Base-by-base conservation (phyloP, 53 echinoderm and acorn worm genomes). In the Echinarachnius parma region DNA sequence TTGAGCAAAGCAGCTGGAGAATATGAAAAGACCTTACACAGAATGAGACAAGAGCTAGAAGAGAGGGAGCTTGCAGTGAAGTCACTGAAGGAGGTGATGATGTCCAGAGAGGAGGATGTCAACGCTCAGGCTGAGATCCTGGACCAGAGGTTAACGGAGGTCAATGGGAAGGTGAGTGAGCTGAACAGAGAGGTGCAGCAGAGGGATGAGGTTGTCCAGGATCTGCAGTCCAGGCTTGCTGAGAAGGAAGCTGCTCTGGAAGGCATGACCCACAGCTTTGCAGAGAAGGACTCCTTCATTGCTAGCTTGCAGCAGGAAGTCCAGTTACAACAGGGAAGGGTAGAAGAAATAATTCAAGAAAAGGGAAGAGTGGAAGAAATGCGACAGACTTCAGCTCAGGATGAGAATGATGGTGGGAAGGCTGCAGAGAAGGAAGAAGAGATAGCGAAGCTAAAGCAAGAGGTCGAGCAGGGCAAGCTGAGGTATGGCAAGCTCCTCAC, bases 401-500 rank as follows among this genome's bases (percentile, higher is more conserved):
- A 82, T 30, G 69, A 75, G 26, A 52, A 61, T 46, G 79, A 53
- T 36, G 60, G 69, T 19, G 11, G 31, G 39, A 27, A 39, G 16
- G 36, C 64, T 26, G 21, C 37, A 10, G 37, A 64, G 46, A 53
- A 79, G 32, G 63, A 90, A 48, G 77, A 55, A 19, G 83, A 86
- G 32, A 53, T 75, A 18, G 75, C 39, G 3, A 83, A 78, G 34
- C 47, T 92, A 50, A 85, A 78, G 61, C 64, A 72, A 26, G 91
- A 88, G 23, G 33, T 98, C 16, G 91, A 98, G 44, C 82, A 72
- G 26, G 80, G 85, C 13, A 98, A 98, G 56, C 80, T 75, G 66
- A 69, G 76, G 46, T 98, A 98, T 58, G 91, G 87, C 1, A 98
- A 98, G 27, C 85, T 98, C 20, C 66, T 98, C 3, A 56, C 79